Base-by-base conservation (phyloP, 2,113 vertebrate species). In the Chamaea fasciata region DNA sequence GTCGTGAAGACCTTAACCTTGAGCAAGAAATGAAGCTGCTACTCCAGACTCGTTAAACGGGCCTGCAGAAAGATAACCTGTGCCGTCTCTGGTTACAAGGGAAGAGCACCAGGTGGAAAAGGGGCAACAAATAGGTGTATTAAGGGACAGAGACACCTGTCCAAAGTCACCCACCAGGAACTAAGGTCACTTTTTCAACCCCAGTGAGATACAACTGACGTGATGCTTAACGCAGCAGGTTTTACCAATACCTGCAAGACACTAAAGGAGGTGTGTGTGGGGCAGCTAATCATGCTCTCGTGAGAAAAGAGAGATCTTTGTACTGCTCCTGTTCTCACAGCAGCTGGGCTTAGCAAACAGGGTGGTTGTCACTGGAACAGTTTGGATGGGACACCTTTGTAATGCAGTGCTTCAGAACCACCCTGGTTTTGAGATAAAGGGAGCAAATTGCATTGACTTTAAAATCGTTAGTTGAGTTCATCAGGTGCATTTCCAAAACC, bases 191-290 rank as follows among this genome's bases (percentile, higher is more conserved):
- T 41, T 31, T n/a, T 46, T 55, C 35, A 78, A 3, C 15, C 24
- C 8, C 39, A 24, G 39, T 6, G n/a, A 83, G 89, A 13, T 4
- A 24, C 24, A 47, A 3, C 13, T 37, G 50, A 2, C 1, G 3
- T 1, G 26, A 50, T 15, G 37, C 24, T 21, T 16, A 42, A 47
- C 0, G 0, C 31, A 69, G 30, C 18, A 60, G 22, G 39, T n/a
- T 70, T 82, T n/a, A 41, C 2, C 18, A 44, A 23, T 5, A 47
- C 9, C 39, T 47, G 47, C 47, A 18, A 15, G 65, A 16, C 11
- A n/a, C 41, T 23, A 9, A 64, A 31, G 35, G 33, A 46, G n/a
- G 8, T 5, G 30, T 21, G 27, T 50, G 11, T 1, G n/a, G n/a
- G 41, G n/a, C 63, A 84, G 56, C 26, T 64, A 18, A 13, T 8